Percentiles rank a stretch among this genome's conserved stretches.
phyloP scores from a whole-genome alignment of 2,888 invertebrate species.

The Lepetodrilus schrolli region DNA sequence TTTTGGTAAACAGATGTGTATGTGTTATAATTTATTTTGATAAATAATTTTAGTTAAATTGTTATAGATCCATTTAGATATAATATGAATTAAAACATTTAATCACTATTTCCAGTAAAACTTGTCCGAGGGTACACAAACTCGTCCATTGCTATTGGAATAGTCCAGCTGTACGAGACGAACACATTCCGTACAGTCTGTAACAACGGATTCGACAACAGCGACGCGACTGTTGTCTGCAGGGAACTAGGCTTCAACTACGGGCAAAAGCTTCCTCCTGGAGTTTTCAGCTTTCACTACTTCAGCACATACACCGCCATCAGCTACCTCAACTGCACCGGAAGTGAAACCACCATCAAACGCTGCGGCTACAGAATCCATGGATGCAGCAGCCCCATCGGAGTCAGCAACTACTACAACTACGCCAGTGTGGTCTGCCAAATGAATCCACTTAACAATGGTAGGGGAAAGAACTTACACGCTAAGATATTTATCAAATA shows the following conservation, averaged over 20 bases:
- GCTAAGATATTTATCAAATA: too few species aligned
- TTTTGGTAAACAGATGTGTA: too few species aligned
- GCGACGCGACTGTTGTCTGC: constrained; percentile 56
- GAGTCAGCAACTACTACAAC: not conserved
- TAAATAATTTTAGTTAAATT: too few species aligned
- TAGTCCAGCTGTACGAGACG: constrained; percentile 48
- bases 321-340: constrained; percentile 52
- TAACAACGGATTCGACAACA: constrained; percentile 51
- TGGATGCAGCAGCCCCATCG: not conserved
- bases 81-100: not conserved
- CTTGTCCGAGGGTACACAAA: constrained; percentile 40
- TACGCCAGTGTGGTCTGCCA: constrained; percentile 1
- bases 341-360: constrained; percentile 50
- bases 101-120: constrained; percentile 39
- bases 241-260: constrained; percentile 53
- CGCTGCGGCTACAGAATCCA: constrained; percentile 51
- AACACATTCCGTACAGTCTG: constrained; percentile 53
- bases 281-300: constrained; percentile 46
- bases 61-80: too few species aligned
- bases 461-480: not conserved
- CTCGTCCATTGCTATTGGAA: constrained; percentile 53
- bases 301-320: constrained; percentile 52
- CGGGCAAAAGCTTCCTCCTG: constrained; percentile 56
- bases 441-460: not conserved
- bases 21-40: too few species aligned